Evolutionary conservation across 2,113 vertebrate species (phyloP).

Genomic region (Ibidorhyncha struthersii): DNA sequence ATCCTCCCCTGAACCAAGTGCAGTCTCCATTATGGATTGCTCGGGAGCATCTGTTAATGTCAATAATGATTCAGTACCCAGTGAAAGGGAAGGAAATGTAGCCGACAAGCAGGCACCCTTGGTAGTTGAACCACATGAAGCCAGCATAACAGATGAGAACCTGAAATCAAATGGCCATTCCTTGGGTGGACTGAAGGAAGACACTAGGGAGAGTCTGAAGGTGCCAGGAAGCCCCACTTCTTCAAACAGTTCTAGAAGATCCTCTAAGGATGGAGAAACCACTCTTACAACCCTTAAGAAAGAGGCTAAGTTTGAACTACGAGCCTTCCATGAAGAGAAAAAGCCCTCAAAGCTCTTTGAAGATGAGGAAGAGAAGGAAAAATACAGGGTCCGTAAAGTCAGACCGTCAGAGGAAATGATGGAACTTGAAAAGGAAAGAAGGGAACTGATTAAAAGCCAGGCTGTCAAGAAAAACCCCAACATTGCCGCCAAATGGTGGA

Average conservation of each 20-base stretch:
- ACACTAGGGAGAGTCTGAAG: constrained; percentile 47
- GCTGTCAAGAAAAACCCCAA: constrained; percentile 94
- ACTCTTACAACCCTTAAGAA: constrained; percentile 79
- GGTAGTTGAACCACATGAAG: constrained; percentile 51
- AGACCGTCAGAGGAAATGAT: constrained; percentile 90
- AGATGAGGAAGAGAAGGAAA: constrained; percentile 81
- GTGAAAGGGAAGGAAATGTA: constrained; percentile 54
- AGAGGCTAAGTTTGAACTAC: constrained; percentile 91
- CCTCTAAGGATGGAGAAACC: constrained; percentile 78
- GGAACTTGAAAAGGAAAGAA: constrained; percentile 92
- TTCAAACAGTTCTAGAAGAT: constrained; percentile 74
- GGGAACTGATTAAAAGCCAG: constrained; percentile 93
- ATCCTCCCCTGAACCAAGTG: constrained; percentile 74
- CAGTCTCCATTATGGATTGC: constrained; percentile 60
- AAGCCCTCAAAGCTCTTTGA: constrained; percentile 93
- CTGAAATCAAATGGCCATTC: constrained; percentile 76
- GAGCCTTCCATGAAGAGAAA: constrained; percentile 93
- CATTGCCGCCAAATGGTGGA: constrained; percentile 96
- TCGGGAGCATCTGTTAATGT: constrained; percentile 69
- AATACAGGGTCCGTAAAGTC: constrained; percentile 85
- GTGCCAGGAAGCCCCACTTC: constrained; percentile 73
- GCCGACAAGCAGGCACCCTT: constrained; percentile 64
- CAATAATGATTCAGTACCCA: constrained; percentile 32
- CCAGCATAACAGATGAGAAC: constrained; percentile 47
- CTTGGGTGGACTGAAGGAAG: constrained; percentile 54